Evolutionary conservation across 1,140 invertebrate genomes (phyloP).

Genomic region (Drosophila suzukii): DNA sequence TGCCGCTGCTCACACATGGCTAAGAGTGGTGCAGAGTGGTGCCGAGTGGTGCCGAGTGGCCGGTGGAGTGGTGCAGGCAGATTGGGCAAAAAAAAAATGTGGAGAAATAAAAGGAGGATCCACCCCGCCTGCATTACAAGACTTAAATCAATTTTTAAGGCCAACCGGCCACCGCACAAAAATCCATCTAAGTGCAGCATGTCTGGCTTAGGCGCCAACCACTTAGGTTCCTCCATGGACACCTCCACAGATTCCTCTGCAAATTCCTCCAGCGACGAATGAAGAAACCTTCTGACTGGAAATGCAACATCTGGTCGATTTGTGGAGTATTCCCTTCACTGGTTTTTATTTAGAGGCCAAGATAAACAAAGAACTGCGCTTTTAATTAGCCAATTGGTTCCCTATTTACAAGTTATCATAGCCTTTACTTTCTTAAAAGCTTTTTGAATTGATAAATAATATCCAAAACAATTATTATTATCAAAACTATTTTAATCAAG

Average conservation of each 20-base stretch:
- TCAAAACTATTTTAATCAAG: too few species aligned
- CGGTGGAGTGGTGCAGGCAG: not conserved
- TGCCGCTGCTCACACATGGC: slow-evolving; percentile 51
- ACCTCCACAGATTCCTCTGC: not conserved
- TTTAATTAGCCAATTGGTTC: not conserved
- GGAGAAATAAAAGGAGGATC: not conserved
- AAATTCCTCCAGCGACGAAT: not conserved
- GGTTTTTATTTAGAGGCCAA: not conserved
- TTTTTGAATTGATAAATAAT: too few species aligned
- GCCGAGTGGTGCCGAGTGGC: slow-evolving; percentile 4
- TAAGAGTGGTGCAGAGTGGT: slow-evolving; percentile 6
- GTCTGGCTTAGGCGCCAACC: slow-evolving; percentile 30
- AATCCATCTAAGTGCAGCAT: slow-evolving; percentile 50
- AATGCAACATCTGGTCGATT: not conserved
- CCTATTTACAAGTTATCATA: not conserved
- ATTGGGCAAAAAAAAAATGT: not conserved
- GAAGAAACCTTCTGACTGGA: too few species aligned
- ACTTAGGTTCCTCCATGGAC: not conserved
- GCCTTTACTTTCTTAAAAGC: not conserved
- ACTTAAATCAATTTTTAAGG: slow-evolving; percentile 74
- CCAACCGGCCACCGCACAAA: slow-evolving; percentile 26
- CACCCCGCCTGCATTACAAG: slow-evolving; percentile 53
- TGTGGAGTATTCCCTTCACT: not conserved
- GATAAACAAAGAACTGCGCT: not conserved
- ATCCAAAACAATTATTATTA: too few species aligned